Conservation (phyloP, 2,797 vertebrate species). For the Ficedula albicollis region DNA sequence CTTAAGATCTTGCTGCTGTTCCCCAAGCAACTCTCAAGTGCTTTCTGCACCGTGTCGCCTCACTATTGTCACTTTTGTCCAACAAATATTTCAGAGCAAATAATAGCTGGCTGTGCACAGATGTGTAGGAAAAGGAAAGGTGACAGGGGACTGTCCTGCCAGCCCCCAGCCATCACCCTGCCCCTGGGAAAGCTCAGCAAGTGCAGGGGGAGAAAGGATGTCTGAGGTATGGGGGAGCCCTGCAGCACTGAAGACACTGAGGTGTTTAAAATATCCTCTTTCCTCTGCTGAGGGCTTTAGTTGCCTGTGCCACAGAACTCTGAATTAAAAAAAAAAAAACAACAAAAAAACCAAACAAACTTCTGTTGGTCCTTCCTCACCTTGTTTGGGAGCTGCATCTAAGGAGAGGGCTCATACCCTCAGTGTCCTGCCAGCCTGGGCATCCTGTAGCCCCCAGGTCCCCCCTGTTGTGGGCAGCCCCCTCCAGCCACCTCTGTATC, state of each 20-base stretch:
- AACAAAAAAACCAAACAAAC: background rate
- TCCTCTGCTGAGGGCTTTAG: background rate
- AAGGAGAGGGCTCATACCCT: background rate
- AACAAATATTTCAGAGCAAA: background rate
- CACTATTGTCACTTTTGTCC: background rate
- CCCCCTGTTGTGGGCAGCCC: accelerated
- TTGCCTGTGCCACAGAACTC: accelerated
- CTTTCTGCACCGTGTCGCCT: background rate
- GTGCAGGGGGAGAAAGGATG: background rate
- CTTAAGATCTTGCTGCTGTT: background rate
- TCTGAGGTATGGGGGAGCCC: background rate
- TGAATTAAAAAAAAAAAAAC: background rate
- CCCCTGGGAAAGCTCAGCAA: background rate
- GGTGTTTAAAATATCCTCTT: background rate
- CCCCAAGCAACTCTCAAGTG: background rate
- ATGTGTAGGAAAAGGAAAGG: accelerated
- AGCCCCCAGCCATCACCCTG: background rate
- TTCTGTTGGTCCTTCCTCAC: background rate
- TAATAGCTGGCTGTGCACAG: background rate
- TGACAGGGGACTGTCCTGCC: background rate
- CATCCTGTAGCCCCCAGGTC: accelerated
- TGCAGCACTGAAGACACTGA: accelerated
- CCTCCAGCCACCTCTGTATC: background rate
- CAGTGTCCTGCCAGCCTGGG: background rate
- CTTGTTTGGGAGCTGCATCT: background rate